Conservation (phyloP, 2,888 invertebrate species). For the Xestia c-nigrum region DNA sequence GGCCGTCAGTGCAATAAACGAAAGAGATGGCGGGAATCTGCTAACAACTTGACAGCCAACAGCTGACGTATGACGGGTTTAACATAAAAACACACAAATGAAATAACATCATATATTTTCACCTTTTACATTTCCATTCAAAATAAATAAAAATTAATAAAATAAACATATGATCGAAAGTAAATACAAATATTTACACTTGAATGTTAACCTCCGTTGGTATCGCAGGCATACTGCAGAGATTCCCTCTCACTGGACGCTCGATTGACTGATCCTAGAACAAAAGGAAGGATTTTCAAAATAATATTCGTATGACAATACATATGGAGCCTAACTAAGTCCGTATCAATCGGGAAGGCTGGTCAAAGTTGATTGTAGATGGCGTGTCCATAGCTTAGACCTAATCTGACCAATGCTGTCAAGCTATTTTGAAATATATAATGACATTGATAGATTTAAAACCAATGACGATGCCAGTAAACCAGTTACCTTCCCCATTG, state of each 20-base stretch:
- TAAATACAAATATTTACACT: constrained; percentile 75
- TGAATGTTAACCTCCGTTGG: constrained; percentile 48
- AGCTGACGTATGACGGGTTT: neutral
- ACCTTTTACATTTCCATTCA: constrained; percentile 38
- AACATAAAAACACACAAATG: constrained; percentile 4
- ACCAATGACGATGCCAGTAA: too few species aligned
- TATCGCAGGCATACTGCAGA: constrained; percentile 56
- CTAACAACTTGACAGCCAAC: neutral
- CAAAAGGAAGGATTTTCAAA: constrained; percentile 23
- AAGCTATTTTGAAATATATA: too few species aligned
- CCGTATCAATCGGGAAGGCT: too few species aligned
- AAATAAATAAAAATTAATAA: constrained; percentile 50
- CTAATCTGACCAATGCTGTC: too few species aligned
- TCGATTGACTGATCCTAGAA: constrained; percentile 76
- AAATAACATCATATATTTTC: constrained; percentile 57
- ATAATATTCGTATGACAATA: neutral
- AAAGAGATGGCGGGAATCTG: constrained; percentile 19
- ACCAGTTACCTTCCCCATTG: too few species aligned
- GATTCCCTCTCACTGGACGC: constrained; percentile 72
- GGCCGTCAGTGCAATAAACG: neutral
- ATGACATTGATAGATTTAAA: too few species aligned
- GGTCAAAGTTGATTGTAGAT: too few species aligned
- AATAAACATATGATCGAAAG: constrained; percentile 24
- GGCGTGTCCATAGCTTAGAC: too few species aligned
- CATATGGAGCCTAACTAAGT: too few species aligned